phyloP scores from a whole-genome alignment of 2,888 invertebrate genomes.

The Apotomis betuletana region DNA sequence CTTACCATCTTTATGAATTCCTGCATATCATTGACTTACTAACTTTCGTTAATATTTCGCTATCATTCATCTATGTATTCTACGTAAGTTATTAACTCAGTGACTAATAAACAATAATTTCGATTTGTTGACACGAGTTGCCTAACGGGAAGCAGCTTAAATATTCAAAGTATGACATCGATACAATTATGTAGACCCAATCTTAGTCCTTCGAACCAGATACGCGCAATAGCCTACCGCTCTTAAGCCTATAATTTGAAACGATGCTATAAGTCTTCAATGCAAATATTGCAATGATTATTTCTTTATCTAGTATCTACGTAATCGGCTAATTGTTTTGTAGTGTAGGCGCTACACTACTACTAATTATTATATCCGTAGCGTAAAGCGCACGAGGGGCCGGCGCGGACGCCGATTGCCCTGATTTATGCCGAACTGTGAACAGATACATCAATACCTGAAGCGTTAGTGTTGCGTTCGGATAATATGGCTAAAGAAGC shows the following conservation, averaged over 20 bases:
- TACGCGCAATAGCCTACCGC: neutral
- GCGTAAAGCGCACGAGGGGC: conserved; percentile 70
- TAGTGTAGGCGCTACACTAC: conserved; percentile 41
- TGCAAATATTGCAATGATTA: conserved; percentile 36
- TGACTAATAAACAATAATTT: no score
- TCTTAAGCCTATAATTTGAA: conserved; percentile 35
- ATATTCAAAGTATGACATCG: no score
- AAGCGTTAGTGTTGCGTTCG: conserved; percentile 58
- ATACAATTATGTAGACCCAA: neutral
- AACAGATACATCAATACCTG: conserved; percentile 69
- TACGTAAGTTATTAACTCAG: no score
- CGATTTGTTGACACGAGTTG: no score
- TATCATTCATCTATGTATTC: no score
- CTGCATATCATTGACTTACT: no score
- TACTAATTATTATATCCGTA: conserved; percentile 68
- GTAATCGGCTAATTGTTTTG: conserved; percentile 75
- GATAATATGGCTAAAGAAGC: conserved; percentile 42
- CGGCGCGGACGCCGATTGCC: conserved; percentile 62
- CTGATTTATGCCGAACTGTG: conserved; percentile 73
- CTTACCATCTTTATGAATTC: no score
- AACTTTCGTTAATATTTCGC: no score
- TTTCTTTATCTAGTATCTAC: conserved; percentile 72
- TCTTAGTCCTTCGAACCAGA: conserved; percentile 13
- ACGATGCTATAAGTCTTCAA: conserved; percentile 28
- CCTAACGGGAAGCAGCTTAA: no score